Percentiles rank a stretch among this genome's conserved stretches.
Evolutionary conservation across 2,113 vertebrate species (phyloP).

Genomic region (Phrynosoma blainvillii): DNA sequence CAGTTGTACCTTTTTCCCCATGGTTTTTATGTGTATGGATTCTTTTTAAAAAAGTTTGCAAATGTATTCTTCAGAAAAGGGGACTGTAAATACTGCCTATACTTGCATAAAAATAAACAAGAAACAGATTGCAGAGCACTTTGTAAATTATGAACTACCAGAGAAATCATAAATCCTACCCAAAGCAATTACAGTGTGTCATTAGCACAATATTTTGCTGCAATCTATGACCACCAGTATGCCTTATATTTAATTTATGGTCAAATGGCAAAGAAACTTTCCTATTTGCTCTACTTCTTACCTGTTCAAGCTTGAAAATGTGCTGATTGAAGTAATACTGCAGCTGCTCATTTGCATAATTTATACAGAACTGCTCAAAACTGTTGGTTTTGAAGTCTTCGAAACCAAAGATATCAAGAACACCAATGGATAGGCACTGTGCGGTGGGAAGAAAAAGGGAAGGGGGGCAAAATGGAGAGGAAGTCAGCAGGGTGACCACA

Average conservation of each 20-base stretch:
- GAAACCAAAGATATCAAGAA: constrained; percentile 97
- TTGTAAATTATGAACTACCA: neutral
- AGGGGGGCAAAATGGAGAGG: neutral
- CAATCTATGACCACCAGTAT: neutral
- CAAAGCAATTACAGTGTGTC: neutral
- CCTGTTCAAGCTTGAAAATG: constrained; percentile 98
- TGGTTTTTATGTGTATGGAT: too few relatives aligned
- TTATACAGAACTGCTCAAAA: constrained; percentile 98
- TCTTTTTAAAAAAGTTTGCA: too few relatives aligned
- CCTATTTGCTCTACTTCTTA: constrained; percentile 59
- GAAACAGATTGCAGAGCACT: neutral
- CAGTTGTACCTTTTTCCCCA: too few relatives aligned
- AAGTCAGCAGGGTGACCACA: neutral
- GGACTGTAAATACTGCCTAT: too few relatives aligned
- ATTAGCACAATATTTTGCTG: neutral
- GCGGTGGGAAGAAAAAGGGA: neutral
- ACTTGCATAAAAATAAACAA: too few relatives aligned
- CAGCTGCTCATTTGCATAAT: constrained; percentile 98
- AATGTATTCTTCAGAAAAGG: neutral
- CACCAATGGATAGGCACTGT: constrained; percentile 95
- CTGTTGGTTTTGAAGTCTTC: constrained; percentile 97
- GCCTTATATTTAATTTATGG: too few relatives aligned
- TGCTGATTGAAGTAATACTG: constrained; percentile 99
- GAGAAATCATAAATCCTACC: neutral
- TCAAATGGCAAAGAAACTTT: neutral